phyloP scores from a whole-genome alignment of 2,113 vertebrate genomes.

The Orientallactaga bullata region DNA sequence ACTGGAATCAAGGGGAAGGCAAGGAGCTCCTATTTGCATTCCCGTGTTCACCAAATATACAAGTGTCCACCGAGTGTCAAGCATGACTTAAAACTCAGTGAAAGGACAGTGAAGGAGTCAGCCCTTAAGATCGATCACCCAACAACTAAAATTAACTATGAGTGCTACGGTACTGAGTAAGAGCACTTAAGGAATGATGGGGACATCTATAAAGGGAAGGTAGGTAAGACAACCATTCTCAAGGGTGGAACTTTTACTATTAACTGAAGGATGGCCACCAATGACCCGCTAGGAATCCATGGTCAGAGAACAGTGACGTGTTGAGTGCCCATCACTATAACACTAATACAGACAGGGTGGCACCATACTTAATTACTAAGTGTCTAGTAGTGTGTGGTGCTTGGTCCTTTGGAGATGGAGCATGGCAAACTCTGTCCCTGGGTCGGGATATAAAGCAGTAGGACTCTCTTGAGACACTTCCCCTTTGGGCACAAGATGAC shows the following conservation, averaged over 20 bases:
- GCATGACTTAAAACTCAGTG: not conserved
- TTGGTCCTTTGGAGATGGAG: not conserved
- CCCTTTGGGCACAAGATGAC: not conserved
- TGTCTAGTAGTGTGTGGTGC: not conserved
- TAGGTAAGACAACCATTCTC: not conserved
- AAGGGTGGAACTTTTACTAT: not conserved
- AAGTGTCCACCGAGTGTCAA: not conserved
- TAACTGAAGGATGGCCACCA: not conserved
- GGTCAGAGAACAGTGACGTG: not conserved
- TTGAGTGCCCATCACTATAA: not conserved
- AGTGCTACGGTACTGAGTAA: not conserved
- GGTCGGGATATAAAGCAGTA: not conserved
- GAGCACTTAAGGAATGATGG: not conserved
- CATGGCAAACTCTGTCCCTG: not conserved
- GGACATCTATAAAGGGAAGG: not conserved
- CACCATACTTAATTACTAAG: not conserved
- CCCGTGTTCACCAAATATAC: not conserved
- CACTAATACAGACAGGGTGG: not conserved
- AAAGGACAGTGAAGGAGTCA: not conserved
- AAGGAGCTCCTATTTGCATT: not conserved
- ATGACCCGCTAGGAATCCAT: not conserved
- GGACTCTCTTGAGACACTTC: not conserved
- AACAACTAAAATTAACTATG: not conserved
- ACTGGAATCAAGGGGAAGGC: not conserved
- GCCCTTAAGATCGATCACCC: not conserved